These are phyloP conservation scores for Caenorhabditis plicata DNA, from an alignment of 2,888 invertebrate genomes.

Conservation along the genomic window DNA sequence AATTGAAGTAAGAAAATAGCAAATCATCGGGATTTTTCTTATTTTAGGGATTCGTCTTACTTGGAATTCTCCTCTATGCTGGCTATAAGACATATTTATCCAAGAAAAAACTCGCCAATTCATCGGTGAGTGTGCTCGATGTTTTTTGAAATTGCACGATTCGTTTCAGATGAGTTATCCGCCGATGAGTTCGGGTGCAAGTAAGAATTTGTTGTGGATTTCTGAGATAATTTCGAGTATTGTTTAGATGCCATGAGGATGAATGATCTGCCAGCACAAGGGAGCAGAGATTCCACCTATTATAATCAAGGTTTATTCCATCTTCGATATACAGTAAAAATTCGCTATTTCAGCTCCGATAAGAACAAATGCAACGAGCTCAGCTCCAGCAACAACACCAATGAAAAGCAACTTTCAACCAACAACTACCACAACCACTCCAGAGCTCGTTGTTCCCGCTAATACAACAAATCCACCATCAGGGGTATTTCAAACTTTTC, in stretches of 20 bases:
- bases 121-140: neutral
- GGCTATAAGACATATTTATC: conserved; percentile 20
- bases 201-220: neutral
- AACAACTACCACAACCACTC: conserved; percentile 10
- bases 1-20: too few species aligned
- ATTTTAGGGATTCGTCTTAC: conserved; percentile 18
- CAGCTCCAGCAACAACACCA: neutral
- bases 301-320: too few species aligned
- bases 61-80: conserved; percentile 19
- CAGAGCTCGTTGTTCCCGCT: conserved; percentile 16
- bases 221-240: neutral
- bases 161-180: neutral
- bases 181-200: neutral
- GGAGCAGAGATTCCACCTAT: conserved; percentile 9
- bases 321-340: too few species aligned
- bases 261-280: conserved; percentile 28
- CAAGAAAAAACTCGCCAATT: too few species aligned
- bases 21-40: too few species aligned
- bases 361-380: neutral
- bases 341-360: neutral
- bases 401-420: neutral
- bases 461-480: neutral
- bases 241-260: conserved; percentile 17
- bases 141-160: neutral
- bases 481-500: neutral